Evolutionary conservation across 2,888 invertebrate species (phyloP).

Genomic region (Acrobasis repandana): DNA sequence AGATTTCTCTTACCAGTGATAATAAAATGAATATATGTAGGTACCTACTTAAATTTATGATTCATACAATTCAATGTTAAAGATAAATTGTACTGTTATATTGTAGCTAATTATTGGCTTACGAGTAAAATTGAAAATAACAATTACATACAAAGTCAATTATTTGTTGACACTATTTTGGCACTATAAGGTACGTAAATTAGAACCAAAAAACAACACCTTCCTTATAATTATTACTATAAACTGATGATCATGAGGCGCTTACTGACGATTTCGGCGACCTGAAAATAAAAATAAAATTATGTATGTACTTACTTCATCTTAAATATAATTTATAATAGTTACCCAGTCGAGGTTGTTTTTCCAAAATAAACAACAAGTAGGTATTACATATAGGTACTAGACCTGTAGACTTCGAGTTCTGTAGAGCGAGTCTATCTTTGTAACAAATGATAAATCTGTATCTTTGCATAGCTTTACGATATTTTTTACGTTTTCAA

Average conservation of each 20-base stretch:
- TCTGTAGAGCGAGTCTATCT: no score
- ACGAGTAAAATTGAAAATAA: constrained; percentile 44
- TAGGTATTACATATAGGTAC: no score
- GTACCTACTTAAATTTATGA: constrained; percentile 50
- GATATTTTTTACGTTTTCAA: no score
- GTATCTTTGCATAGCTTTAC: no score
- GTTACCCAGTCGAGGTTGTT: no score
- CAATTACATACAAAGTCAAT: constrained; percentile 36
- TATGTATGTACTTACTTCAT: no score
- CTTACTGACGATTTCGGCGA: constrained; percentile 78
- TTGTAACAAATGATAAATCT: no score
- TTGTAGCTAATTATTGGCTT: constrained; percentile 50
- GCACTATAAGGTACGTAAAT: constrained; percentile 70
- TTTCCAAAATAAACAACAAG: no score
- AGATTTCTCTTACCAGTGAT: constrained; percentile 58
- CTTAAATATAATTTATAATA: no score
- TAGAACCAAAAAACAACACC: constrained; percentile 57
- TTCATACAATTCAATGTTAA: constrained; percentile 51
- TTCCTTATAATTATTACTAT: constrained; percentile 49
- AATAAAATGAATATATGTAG: constrained; percentile 62
- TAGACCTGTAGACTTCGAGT: no score
- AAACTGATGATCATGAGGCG: constrained; percentile 43
- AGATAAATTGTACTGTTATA: constrained; percentile 55
- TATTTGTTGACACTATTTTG: constrained; percentile 59
- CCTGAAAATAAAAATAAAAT: constrained; percentile 53